Percentiles rank a stretch among this genome's conserved stretches.
Evolutionary conservation across 2,113 vertebrate genomes (phyloP).

Genomic region (Acrocephalus arundinaceus): DNA sequence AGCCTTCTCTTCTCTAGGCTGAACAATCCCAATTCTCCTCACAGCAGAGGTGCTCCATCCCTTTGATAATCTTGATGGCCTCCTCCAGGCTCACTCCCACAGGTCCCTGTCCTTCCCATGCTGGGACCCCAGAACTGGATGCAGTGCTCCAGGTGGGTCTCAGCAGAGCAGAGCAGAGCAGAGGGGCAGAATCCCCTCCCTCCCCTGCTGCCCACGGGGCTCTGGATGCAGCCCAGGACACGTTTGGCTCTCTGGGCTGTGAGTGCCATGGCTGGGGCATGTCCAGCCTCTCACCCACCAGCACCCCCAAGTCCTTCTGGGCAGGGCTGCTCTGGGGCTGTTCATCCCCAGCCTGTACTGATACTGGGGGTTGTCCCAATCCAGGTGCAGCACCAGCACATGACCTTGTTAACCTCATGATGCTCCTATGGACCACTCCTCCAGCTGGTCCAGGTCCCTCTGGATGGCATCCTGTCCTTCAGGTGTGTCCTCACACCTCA

Average conservation of each 20-base stretch:
- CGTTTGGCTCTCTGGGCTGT: not conserved
- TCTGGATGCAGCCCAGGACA: not conserved
- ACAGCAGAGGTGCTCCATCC: rapidly evolving
- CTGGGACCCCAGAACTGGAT: not conserved
- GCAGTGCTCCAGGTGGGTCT: not conserved
- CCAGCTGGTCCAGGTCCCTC: rapidly evolving
- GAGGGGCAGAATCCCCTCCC: not conserved
- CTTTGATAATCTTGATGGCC: rapidly evolving
- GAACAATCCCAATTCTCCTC: not conserved
- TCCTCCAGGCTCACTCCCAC: rapidly evolving
- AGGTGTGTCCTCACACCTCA: not conserved
- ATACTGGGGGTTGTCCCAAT: rapidly evolving
- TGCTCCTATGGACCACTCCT: not conserved
- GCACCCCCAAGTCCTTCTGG: not conserved
- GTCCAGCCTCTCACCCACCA: not conserved
- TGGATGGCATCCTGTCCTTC: not conserved
- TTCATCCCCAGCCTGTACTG: not conserved
- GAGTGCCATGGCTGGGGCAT: not conserved
- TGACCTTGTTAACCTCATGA: not conserved
- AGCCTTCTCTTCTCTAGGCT: not conserved
- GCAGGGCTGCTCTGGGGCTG: not conserved
- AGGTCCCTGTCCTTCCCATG: not conserved
- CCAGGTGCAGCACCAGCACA: not conserved
- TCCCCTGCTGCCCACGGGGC: not conserved
- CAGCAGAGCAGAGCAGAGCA: not conserved